phyloP scores from a whole-genome alignment of 2,113 vertebrate genomes.

The Pelmatolapia mariae region DNA sequence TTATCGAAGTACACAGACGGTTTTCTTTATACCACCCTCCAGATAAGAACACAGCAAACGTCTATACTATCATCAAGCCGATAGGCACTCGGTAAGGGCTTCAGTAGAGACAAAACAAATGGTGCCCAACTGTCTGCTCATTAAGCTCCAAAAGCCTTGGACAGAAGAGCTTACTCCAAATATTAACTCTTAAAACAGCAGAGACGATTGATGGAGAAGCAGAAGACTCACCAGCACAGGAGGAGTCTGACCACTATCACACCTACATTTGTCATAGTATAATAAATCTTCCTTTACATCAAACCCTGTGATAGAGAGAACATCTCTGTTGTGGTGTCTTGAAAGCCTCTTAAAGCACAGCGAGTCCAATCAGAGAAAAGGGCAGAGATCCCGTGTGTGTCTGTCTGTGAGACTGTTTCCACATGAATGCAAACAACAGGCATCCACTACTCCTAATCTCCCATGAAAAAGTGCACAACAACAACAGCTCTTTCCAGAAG shows the following conservation, averaged over 20 bases:
- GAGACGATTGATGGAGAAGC: not conserved
- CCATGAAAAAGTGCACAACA: not conserved
- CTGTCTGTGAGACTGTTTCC: not conserved
- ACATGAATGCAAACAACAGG: not conserved
- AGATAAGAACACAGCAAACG: not conserved
- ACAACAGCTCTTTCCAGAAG: not conserved
- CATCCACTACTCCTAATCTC: not conserved
- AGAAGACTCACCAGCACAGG: not conserved
- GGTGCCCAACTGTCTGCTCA: not conserved
- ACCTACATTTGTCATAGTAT: not conserved
- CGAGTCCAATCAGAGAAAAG: not conserved
- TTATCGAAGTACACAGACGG: not conserved
- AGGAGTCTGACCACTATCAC: not conserved
- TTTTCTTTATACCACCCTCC: fast-evolving
- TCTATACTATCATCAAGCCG: not conserved
- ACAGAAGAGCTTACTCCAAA: not conserved
- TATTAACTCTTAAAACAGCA: not conserved
- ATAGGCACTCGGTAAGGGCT: not conserved
- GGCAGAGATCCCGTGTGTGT: not conserved
- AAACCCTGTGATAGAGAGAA: not conserved
- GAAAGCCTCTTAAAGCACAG: not conserved
- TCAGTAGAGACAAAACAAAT: not conserved
- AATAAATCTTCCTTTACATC: not conserved
- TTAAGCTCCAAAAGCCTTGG: not conserved
- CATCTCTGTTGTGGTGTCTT: not conserved